Percentiles rank a stretch among this genome's conserved stretches.
Evolutionary conservation across 2,888 invertebrate species (phyloP).

Genomic region (Stictocephala bisonia): DNA sequence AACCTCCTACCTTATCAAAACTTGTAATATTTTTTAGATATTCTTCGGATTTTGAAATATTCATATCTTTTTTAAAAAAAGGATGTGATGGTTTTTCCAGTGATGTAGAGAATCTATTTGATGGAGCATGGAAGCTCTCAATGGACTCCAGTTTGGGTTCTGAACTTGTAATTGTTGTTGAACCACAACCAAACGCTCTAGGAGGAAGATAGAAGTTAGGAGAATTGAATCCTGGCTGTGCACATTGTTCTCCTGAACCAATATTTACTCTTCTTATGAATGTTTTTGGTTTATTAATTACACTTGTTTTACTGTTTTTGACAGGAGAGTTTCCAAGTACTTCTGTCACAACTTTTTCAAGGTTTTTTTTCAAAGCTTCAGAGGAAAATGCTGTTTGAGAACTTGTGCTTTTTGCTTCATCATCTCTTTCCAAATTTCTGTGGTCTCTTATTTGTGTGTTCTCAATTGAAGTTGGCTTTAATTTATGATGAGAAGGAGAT

Average conservation of each 20-base stretch:
- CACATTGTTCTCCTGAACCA: slow-evolving; percentile 3
- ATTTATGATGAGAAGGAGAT: no score
- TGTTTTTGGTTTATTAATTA: slow-evolving; percentile 31
- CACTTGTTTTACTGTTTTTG: not conserved
- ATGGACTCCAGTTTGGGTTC: not conserved
- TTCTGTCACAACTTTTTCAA: slow-evolving; percentile 7
- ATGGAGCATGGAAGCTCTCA: not conserved
- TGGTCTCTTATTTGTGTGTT: no score
- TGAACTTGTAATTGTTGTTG: not conserved
- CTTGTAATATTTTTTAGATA: slow-evolving; percentile 4
- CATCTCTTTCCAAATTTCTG: not conserved
- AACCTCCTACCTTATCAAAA: not conserved
- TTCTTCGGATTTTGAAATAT: slow-evolving; percentile 28
- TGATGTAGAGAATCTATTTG: not conserved
- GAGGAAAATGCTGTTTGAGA: not conserved
- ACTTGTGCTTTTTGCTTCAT: not conserved
- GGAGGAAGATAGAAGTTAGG: slow-evolving; percentile 17
- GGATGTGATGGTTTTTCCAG: slow-evolving; percentile 5
- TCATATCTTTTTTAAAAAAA: slow-evolving; percentile 19
- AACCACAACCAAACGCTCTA: slow-evolving; percentile 25
- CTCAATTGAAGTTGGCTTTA: no score
- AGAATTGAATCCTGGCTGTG: not conserved
- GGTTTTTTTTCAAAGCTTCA: slow-evolving; percentile 11
- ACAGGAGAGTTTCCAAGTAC: slow-evolving; percentile 5
- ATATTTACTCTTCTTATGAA: not conserved